Evolutionary conservation across 2,797 vertebrate species (phyloP).

Genomic region (Gouania willdenowi): DNA sequence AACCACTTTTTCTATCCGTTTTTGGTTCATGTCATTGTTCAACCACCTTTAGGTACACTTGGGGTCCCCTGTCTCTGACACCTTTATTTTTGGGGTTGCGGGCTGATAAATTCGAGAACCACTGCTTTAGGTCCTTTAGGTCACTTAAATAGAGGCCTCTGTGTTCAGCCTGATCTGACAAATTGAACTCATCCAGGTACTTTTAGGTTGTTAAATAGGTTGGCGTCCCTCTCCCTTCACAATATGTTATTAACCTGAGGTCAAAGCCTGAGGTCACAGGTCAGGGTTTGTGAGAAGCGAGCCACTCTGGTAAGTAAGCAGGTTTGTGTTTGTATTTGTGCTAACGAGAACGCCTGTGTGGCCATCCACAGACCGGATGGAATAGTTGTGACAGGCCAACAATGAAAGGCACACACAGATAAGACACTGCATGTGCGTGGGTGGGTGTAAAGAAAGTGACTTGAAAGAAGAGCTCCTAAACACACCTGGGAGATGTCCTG

Average conservation of each 20-base stretch:
- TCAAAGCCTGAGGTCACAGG: constrained; percentile 32
- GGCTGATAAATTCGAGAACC: too few relatives aligned
- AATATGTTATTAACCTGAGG: constrained; percentile 32
- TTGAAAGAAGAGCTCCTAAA: constrained; percentile 42
- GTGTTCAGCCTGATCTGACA: too few relatives aligned
- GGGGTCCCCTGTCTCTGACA: too few relatives aligned
- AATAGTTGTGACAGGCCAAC: constrained; percentile 40
- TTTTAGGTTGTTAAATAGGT: constrained; percentile 26
- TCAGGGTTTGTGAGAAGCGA: constrained; percentile 27
- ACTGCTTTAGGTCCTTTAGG: too few relatives aligned
- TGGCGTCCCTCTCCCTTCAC: constrained; percentile 15
- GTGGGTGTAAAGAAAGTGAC: constrained; percentile 34
- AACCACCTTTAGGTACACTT: too few relatives aligned
- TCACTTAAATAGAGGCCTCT: too few relatives aligned
- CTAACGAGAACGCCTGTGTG: constrained; percentile 52
- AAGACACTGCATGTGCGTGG: too few relatives aligned
- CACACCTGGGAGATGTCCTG: constrained; percentile 53
- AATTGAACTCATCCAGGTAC: too few relatives aligned
- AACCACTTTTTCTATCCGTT: too few relatives aligned
- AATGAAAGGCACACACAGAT: constrained; percentile 57
- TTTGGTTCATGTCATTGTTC: too few relatives aligned
- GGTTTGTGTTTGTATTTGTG: constrained; percentile 54
- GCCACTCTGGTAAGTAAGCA: constrained; percentile 17
- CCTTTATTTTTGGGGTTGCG: too few relatives aligned
- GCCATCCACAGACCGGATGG: constrained; percentile 29